Evolutionary conservation across 64 coral and sea anemone genomes (phyloP).

Genomic region (Montipora efflorescens): DNA sequence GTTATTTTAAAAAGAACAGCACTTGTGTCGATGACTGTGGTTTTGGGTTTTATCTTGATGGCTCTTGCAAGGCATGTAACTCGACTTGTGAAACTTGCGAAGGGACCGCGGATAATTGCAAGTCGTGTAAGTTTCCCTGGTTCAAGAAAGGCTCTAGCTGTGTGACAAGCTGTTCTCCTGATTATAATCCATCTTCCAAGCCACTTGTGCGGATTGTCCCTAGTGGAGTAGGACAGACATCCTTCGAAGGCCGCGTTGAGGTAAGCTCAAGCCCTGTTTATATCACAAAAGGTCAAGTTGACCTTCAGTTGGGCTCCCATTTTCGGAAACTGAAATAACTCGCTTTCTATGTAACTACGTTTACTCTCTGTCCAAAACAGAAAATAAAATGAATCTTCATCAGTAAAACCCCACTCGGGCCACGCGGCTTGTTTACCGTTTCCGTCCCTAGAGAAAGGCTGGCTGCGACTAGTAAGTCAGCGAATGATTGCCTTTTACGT

Average conservation of each 20-base stretch:
- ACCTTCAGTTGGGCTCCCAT: no score
- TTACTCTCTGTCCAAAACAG: no score
- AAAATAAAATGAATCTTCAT: no score
- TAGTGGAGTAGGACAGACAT: not conserved
- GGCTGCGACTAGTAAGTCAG: no score
- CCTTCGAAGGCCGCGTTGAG: constrained; percentile 66
- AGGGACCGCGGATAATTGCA: constrained; percentile 10
- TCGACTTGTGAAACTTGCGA: constrained; percentile 52
- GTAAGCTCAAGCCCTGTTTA: not conserved
- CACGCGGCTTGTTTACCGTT: no score
- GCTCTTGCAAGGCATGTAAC: constrained; percentile 46
- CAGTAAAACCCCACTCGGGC: no score
- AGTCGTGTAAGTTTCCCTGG: constrained; percentile 7
- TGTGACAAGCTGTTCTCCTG: constrained; percentile 18
- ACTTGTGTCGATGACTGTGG: constrained; percentile 71
- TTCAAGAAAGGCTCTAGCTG: not conserved
- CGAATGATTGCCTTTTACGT: no score
- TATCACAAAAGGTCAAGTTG: not conserved
- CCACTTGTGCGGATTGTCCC: constrained; percentile 26
- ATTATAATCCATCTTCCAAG: constrained; percentile 14
- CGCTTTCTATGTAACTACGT: no score
- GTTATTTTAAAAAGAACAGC: constrained; percentile 41
- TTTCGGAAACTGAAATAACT: no score
- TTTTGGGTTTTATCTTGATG: constrained; percentile 43
- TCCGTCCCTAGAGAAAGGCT: no score